Evolutionary conservation across 2,797 vertebrate species (phyloP), one percentile per base, ranked within the genome.

Genomic region (Acipenser transmontanus): DNA sequence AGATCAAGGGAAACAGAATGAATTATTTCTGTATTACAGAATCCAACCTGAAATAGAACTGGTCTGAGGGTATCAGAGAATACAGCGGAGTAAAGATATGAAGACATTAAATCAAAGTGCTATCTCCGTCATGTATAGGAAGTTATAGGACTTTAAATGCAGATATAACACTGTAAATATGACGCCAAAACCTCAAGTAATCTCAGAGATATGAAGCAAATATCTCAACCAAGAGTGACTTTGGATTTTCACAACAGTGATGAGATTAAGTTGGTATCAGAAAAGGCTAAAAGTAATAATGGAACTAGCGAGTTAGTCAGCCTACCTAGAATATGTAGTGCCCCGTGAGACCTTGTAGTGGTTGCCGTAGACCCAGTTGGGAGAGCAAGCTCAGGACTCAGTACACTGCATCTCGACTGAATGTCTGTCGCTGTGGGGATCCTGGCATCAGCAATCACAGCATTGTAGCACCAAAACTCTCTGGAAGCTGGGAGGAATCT

Each of bases 401-500:
- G 87, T 79, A 99, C 94, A 77, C 96, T 95, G 71, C 96, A 99
- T 70, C 94, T 91, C 49, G 92, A 88, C 70, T 97, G 96, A 68
- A 98, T 88, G 72, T 99, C 95, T 12, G 96, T 81, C 64, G 88
- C 91, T 60, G 93, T 92, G 17, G 95, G 95, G 81, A 98, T 88
- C 66, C 97, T 90, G 66, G 96, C 96, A 72, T 99, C 97, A 0
- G 97, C 96, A 69, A 97, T 95, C 66, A 99, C 97, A 0, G 97
- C 93, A 6, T 99, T 98, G 81, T 99, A 99, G 78, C 97, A 99
- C 93, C 96, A 94, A 82, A 99, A 88, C 72, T 99, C 97, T 77
- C 87, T 89, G 1, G 93, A 84, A 61, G 85, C 91, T 4, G 95
- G 93, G 65, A 93, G 83, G 80, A 98, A 99, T 83, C 97, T 99